These are phyloP conservation scores for Amyelois transitella DNA, from an alignment of 1,140 invertebrate species.

Conservation along the genomic window DNA sequence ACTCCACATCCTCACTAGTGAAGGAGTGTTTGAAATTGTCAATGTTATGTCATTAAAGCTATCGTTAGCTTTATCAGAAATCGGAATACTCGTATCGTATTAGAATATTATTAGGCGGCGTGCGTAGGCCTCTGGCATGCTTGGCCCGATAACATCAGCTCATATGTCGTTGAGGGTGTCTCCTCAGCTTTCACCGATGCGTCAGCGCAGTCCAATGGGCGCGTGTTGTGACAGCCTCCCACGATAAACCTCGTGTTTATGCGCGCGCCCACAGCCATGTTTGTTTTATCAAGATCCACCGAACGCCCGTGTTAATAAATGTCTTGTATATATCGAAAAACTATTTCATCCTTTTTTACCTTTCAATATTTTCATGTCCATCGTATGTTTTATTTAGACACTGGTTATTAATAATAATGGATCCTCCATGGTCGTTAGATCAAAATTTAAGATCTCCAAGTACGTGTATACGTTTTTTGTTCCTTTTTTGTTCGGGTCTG, in stretches of 20 bases:
- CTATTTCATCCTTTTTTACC: constrained; percentile 44
- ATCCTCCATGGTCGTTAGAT: constrained; percentile 64
- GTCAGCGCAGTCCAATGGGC: constrained; percentile 48
- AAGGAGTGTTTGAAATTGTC: neutral
- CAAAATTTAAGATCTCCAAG: constrained; percentile 63
- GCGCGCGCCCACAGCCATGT: constrained; percentile 68
- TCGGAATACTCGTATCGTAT: neutral
- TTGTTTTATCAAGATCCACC: constrained; percentile 69
- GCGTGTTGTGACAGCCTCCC: constrained; percentile 71
- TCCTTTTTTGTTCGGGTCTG: constrained; percentile 50
- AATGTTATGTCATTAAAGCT: neutral
- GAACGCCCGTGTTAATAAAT: constrained; percentile 66
- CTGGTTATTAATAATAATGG: constrained; percentile 72
- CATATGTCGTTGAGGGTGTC: constrained; percentile 47
- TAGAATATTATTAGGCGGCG: constrained; percentile 11
- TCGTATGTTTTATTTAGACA: constrained; percentile 70
- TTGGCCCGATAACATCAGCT: constrained; percentile 49
- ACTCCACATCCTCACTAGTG: neutral
- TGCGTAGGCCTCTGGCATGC: constrained; percentile 63
- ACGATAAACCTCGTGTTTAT: constrained; percentile 68
- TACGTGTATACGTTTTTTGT: constrained; percentile 58
- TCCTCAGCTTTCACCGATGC: constrained; percentile 63
- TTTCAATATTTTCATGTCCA: constrained; percentile 43
- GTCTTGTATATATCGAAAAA: constrained; percentile 61
- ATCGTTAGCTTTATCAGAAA: neutral